A percentile compares a stretch with the other conserved stretches of the same genome.
Conservation (phyloP, 2,797 vertebrate species). For the Gymnodraco acuticeps region DNA sequence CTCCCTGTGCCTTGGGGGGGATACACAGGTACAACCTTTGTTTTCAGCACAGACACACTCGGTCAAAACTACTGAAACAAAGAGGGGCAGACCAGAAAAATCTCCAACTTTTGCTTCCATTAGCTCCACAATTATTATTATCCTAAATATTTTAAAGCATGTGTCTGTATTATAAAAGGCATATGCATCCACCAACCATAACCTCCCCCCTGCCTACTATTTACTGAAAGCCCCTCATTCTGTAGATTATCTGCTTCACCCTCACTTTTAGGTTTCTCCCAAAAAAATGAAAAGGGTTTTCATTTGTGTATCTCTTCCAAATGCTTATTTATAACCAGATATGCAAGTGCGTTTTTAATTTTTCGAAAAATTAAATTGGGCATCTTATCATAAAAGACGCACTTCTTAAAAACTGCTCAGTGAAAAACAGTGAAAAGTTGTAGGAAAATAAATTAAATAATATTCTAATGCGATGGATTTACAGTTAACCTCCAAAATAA, state of each 20-base stretch:
- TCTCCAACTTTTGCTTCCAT: background rate
- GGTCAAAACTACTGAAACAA: conserved; percentile 17
- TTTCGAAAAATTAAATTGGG: background rate
- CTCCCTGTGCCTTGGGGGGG: conserved; percentile 66
- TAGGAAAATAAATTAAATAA: conserved; percentile 17
- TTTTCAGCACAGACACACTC: conserved; percentile 32
- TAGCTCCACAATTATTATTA: background rate
- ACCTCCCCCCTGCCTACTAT: background rate
- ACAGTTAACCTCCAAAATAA: conserved; percentile 13
- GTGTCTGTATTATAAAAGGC: conserved; percentile 3
- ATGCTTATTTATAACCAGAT: background rate
- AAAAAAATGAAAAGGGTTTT: background rate
- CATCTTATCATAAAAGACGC: too few relatives aligned
- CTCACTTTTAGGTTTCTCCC: background rate
- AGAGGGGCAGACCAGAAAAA: background rate
- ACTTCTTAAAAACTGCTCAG: background rate
- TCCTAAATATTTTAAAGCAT: background rate
- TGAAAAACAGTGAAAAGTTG: background rate
- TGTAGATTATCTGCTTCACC: background rate
- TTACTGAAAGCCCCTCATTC: background rate
- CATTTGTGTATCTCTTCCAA: background rate
- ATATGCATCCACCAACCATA: conserved; percentile 2
- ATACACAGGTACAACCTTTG: conserved; percentile 73
- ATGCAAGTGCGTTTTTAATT: background rate
- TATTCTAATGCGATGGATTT: conserved; percentile 33